A percentile compares a stretch with the other conserved stretches of the same genome.
phyloP scores from a whole-genome alignment of 2,888 invertebrate species.

The Tinea pellionella region DNA sequence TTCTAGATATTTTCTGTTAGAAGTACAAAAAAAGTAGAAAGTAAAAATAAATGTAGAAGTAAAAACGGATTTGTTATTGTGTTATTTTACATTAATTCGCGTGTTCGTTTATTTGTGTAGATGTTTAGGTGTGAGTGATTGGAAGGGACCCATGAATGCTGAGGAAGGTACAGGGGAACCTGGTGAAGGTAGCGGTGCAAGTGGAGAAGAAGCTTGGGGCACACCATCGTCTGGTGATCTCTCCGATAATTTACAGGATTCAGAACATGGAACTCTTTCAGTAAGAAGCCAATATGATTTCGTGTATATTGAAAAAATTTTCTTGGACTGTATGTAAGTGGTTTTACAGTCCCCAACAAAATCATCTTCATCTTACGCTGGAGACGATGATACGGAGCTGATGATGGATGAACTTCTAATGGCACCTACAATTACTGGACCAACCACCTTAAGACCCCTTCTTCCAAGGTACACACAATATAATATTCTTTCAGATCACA shows the following conservation, averaged over 20 bases:
- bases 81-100: too few relatives aligned
- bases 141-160: slow-evolving; percentile 57
- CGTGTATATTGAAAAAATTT: slow-evolving; percentile 19
- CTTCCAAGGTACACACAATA: slow-evolving; percentile 79
- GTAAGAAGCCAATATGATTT: slow-evolving; percentile 39
- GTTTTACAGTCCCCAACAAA: slow-evolving; percentile 69
- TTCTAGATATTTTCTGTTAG: too few relatives aligned
- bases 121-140: slow-evolving; percentile 69
- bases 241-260: slow-evolving; percentile 79
- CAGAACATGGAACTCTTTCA: slow-evolving; percentile 75
- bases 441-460: slow-evolving; percentile 75
- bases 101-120: slow-evolving; percentile 24
- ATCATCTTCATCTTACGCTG: slow-evolving; percentile 75
- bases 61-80: too few relatives aligned
- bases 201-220: slow-evolving; percentile 90
- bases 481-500: not conserved
- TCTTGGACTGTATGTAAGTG: too few relatives aligned
- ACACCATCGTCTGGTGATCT: slow-evolving; percentile 89
- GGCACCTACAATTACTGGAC: slow-evolving; percentile 82
- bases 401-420: slow-evolving; percentile 86
- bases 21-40: too few relatives aligned
- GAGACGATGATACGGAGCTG: slow-evolving; percentile 81
- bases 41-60: too few relatives aligned
- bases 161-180: slow-evolving; percentile 74
- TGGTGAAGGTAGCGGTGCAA: slow-evolving; percentile 85